Base-by-base conservation (phyloP, 2,113 vertebrate genomes). In the Albula glossodonta region DNA sequence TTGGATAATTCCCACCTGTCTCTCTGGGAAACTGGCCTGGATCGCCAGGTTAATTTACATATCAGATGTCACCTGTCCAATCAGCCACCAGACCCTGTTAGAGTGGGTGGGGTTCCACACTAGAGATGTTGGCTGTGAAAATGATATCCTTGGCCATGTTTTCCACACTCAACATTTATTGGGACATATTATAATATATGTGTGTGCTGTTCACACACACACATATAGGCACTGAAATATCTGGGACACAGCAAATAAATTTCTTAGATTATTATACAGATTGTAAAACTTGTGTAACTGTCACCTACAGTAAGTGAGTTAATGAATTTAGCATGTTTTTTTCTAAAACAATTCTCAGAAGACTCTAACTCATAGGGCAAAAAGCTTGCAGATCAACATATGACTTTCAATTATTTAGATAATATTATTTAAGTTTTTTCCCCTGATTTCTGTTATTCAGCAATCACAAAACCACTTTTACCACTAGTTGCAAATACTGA, bases 1-100 rank as follows among this genome's bases (percentile, higher is more conserved):
- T 74, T 31, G n/a, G n/a, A 25, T 74, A 74, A 74, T 74, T 74
- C 70, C n/a, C 70, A 74, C n/a, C n/a, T 74, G n/a, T 74, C 70
- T 74, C n/a, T 74, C 22, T 9, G 70, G 70, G 22, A 22, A 31
- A 25, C 9, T 31, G 6, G 70, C 10, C n/a, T 74, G n/a, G 70
- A 25, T 8, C 7, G 2, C n/a, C 70, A 25, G 70, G n/a, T n/a
- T 10, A 22, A 74, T 25, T 74, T 74, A n/a, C 70, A 31, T 74
- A 25, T n/a, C 2, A 70, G 22, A 70, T 70, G 70, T 8, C n/a
- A 74, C 1, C 22, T 31, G 70, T 31, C n/a, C 70, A 74, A 74
- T 74, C 25, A 74, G 60, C 60, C 22, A 25, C 22, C 12, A 31
- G n/a, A 74, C n/a, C n/a, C n/a, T 25, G 10, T 19, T 19, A 22